Evolutionary conservation across 2,113 vertebrate species (phyloP), one percentile per base, ranked within the genome.

Genomic region (Pterocles gutturalis): DNA sequence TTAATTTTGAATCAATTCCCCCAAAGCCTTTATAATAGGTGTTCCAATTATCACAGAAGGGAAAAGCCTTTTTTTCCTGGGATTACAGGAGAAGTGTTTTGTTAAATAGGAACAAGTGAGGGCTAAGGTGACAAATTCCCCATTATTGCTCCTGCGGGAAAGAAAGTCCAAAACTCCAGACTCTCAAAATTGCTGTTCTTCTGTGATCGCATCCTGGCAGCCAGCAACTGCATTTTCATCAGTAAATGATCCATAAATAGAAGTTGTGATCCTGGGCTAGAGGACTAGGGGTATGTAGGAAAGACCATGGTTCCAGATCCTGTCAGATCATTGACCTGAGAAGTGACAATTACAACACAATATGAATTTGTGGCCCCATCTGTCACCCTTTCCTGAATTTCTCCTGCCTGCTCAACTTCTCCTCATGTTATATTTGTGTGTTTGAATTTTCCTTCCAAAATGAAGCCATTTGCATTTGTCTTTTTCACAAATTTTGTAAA

Each of bases 331-430:
- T 29, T 76, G 18, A 49, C 28, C 31, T 3, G 2, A 53, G 41
- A 36, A 31, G 2, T 70, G 36, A 45, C 57, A 79, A 51, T 41
- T 29, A 22, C n/a, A 33, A 25, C 38, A 58, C 20, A 34, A 1
- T 3, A 20, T 14, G 17, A 7, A 33, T 57, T 89, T 60, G 16
- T 11, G 61, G 0, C 7, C 9, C 2, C 1, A 3, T 71, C 28
- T 83, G 7, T 49, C 48, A 36, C 38, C 19, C 34, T 34, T 53
- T 33, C 46, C 24, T 41, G 20, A 65, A 62, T 33, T 62, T 79
- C 7, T 83, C 24, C 22, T 67, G 7, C 16, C 34, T 79, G 7
- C 17, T 57, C 51, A 57, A 19, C 29, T 49, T 33, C 17, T 65
- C 5, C 31, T 79, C 11, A 7, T 43, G 8, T 19, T 64, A 4